A percentile compares a stretch with the other conserved stretches of the same genome.
phyloP scores from a whole-genome alignment of 2,888 invertebrate genomes.

The Euproctis similis region DNA sequence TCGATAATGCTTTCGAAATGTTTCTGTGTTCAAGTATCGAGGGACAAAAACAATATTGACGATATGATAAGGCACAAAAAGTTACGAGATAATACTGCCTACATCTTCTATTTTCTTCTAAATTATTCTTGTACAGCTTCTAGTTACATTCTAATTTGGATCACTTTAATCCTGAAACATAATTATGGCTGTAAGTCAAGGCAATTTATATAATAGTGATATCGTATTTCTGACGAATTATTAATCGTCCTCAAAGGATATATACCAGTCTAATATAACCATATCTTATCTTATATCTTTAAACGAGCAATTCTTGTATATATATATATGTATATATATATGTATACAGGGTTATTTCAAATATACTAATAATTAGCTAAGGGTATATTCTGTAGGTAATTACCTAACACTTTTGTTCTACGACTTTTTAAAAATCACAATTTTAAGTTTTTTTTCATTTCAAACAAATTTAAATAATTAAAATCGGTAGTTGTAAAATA shows the following conservation, averaged over 20 bases:
- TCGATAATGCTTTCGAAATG: too few species aligned
- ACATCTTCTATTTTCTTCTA: not conserved
- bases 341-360: too few species aligned
- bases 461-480: too few species aligned
- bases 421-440: too few species aligned
- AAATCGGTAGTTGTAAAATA: too few species aligned
- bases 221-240: conserved; percentile 1
- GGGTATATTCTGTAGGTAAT: too few species aligned
- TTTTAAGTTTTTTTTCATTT: too few species aligned
- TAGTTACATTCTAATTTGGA: not conserved
- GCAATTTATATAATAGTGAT: conserved; percentile 2
- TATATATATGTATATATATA: not conserved
- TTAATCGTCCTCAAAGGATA: not conserved
- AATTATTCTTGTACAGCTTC: not conserved
- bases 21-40: too few species aligned
- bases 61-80: too few species aligned
- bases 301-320: not conserved
- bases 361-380: too few species aligned
- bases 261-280: not conserved
- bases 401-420: too few species aligned
- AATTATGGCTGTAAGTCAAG: not conserved
- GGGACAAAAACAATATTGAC: not conserved
- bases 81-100: not conserved
- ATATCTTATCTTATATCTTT: too few species aligned
- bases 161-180: not conserved